phyloP scores from a whole-genome alignment of 2,797 vertebrate species.

The Cynodonichthys magdalenae region DNA sequence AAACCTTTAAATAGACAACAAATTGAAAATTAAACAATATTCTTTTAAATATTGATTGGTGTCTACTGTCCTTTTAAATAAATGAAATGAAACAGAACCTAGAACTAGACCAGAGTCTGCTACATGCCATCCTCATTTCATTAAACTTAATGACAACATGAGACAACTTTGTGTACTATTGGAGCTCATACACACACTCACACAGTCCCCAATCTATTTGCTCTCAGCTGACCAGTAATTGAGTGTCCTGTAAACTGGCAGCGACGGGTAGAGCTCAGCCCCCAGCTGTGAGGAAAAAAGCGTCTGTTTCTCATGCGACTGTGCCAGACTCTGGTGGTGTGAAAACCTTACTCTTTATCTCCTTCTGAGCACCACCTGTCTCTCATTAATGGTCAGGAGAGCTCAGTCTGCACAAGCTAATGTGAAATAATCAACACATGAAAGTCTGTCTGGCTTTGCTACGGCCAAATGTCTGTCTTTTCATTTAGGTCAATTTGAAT shows the following conservation, averaged over 20 bases:
- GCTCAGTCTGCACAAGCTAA: slow-evolving; percentile 44
- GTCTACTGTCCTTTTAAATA: too few species aligned
- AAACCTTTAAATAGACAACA: too few species aligned
- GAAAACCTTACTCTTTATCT: slow-evolving; percentile 71
- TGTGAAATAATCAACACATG: slow-evolving; percentile 46
- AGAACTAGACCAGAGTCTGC: neutral
- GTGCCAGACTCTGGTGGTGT: slow-evolving; percentile 69
- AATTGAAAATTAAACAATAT: too few species aligned
- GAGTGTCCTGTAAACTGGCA: slow-evolving; percentile 65
- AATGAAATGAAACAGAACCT: neutral
- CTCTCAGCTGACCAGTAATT: slow-evolving; percentile 63
- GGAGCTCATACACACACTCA: slow-evolving; percentile 10
- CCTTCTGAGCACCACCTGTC: slow-evolving; percentile 76
- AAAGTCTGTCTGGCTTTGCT: slow-evolving; percentile 32
- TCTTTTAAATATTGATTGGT: too few species aligned
- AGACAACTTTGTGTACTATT: slow-evolving; percentile 5
- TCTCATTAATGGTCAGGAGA: slow-evolving; percentile 61
- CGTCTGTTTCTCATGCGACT: slow-evolving; percentile 60
- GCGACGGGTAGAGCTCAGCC: slow-evolving; percentile 44
- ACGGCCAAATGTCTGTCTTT: slow-evolving; percentile 47
- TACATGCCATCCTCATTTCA: neutral
- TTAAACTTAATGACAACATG: neutral
- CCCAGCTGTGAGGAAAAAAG: slow-evolving; percentile 51
- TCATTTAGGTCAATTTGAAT: slow-evolving; percentile 37
- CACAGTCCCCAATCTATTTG: slow-evolving; percentile 28